A percentile compares a stretch with the other conserved stretches of the same genome.
These are phyloP conservation scores for Petrolisthes cinctipes DNA, from an alignment of 2,888 invertebrate species.

Conservation along the genomic window DNA sequence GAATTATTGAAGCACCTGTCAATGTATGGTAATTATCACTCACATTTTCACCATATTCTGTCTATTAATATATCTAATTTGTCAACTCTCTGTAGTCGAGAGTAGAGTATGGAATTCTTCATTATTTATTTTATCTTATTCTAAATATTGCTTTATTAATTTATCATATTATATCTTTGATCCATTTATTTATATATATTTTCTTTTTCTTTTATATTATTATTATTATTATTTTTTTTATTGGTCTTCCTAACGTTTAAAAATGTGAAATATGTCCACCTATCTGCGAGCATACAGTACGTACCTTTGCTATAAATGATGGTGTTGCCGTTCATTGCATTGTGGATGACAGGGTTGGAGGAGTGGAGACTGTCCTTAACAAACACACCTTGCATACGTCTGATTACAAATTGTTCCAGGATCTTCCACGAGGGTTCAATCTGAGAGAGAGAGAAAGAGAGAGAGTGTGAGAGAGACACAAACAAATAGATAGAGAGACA, in stretches of 20 bases:
- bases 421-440: slow-evolving; percentile 79
- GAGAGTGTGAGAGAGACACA: background rate
- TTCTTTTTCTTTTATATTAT: no score
- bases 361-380: slow-evolving; percentile 83
- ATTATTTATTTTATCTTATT: no score
- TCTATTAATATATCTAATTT: no score
- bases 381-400: slow-evolving; percentile 83
- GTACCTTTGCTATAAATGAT: slow-evolving; percentile 43
- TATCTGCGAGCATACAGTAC: background rate
- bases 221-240: background rate
- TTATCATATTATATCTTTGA: no score
- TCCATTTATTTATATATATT: no score
- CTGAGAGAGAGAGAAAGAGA: slow-evolving; percentile 69
- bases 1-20: slow-evolving; percentile 82
- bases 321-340: slow-evolving; percentile 31
- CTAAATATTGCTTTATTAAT: no score
- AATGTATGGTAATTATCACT: no score
- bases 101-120: no score
- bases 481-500: no score
- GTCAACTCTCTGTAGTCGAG: no score
- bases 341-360: slow-evolving; percentile 83
- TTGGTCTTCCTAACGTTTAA: background rate
- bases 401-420: slow-evolving; percentile 83
- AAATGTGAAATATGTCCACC: background rate
- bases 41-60: no score